Evolutionary conservation across 2,113 vertebrate genomes (phyloP).

Genomic region (Ptilorrhoa leucosticta): DNA sequence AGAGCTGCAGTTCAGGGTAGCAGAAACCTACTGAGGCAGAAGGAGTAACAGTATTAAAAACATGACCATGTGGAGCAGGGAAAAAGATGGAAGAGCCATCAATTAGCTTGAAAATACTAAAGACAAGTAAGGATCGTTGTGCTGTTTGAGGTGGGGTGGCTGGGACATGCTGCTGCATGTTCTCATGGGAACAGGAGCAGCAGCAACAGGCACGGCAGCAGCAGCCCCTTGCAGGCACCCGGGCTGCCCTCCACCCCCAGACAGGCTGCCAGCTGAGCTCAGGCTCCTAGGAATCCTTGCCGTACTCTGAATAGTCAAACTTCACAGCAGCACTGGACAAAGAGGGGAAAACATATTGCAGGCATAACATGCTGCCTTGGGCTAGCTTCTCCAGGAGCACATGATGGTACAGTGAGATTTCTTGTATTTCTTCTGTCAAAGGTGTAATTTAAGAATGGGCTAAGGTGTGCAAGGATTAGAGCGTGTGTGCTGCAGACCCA

Average conservation of each 20-base stretch:
- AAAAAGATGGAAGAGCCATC: slow-evolving; percentile 10
- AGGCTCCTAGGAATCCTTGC: background rate
- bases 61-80: background rate
- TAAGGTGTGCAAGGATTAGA: background rate
- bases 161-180: background rate
- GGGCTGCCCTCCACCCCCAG: background rate
- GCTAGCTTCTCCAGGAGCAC: background rate
- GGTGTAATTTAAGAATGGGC: background rate
- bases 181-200: background rate
- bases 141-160: background rate
- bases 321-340: background rate
- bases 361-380: background rate
- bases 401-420: background rate
- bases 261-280: background rate
- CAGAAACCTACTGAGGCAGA: slow-evolving; percentile 43
- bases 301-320: background rate
- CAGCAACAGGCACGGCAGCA: background rate
- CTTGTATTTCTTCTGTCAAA: background rate
- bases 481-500: background rate
- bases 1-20: slow-evolving; percentile 32
- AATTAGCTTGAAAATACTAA: background rate
- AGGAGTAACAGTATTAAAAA: slow-evolving; percentile 42
- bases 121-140: background rate
- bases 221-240: background rate
- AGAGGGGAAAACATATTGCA: background rate